Conservation (phyloP, 2,113 vertebrate species). For the Sylvia atricapilla region DNA sequence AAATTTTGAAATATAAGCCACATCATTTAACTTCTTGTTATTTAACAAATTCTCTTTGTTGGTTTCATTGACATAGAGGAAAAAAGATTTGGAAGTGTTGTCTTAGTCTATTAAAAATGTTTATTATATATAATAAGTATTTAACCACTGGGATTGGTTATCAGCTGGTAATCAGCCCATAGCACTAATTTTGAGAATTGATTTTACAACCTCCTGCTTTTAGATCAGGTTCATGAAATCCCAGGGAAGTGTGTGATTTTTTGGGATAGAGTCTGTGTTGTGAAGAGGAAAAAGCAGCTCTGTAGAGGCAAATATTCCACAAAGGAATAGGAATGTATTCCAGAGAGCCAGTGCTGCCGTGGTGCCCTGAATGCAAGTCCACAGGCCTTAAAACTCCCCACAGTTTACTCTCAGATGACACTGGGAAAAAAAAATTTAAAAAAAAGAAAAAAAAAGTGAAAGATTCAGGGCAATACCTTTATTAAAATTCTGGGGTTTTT, state of each 20-base stretch:
- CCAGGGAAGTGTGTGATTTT: background rate
- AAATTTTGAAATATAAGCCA: conserved; percentile 12
- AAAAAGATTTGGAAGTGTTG: background rate
- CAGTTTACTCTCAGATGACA: background rate
- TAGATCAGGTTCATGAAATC: background rate
- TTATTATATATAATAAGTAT: background rate
- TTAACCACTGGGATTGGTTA: background rate
- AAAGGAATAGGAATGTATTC: background rate
- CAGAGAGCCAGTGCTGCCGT: background rate
- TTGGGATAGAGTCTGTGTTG: background rate
- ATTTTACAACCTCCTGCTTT: background rate
- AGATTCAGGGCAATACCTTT: conserved; percentile 65
- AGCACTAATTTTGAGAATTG: background rate
- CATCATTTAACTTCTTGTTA: background rate
- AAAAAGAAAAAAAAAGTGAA: background rate
- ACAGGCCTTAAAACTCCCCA: background rate
- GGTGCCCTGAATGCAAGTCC: background rate
- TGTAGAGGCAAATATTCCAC: background rate
- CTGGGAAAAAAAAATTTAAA: background rate
- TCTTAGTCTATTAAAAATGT: background rate
- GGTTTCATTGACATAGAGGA: background rate
- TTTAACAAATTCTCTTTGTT: background rate
- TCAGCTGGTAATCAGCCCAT: background rate
- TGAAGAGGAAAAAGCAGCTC: background rate
- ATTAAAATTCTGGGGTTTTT: background rate